Percentiles rank a stretch among this genome's conserved stretches.
Evolutionary conservation across 2,888 invertebrate genomes (phyloP).

Genomic region (Patella caerulea): DNA sequence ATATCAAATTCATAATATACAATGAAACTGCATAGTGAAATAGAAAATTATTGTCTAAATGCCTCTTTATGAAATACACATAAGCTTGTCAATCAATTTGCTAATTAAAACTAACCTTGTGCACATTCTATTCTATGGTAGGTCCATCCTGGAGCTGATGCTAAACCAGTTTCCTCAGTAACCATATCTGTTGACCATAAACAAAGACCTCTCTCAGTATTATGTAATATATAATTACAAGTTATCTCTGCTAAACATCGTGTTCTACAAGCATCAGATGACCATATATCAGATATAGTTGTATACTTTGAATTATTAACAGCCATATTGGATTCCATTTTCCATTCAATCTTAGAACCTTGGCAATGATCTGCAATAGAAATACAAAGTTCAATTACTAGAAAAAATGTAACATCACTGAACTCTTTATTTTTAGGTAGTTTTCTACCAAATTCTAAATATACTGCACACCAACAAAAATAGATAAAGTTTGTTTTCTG

Average conservation of each 20-base stretch:
- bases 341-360: slow-evolving; percentile 26
- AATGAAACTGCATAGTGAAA: too few relatives aligned
- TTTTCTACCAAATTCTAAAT: too few relatives aligned
- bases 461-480: too few relatives aligned
- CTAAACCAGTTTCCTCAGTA: slow-evolving; percentile 1
- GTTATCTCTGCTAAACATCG: slow-evolving; percentile 28
- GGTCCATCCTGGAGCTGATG: slow-evolving; percentile 23
- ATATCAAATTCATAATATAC: too few relatives aligned
- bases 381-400: background rate
- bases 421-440: background rate
- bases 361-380: slow-evolving; percentile 31
- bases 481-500: too few relatives aligned
- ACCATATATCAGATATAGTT: slow-evolving; percentile 36
- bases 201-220: slow-evolving; percentile 37
- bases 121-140: slow-evolving; percentile 20
- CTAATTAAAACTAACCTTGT: slow-evolving; percentile 11
- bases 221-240: slow-evolving; percentile 40
- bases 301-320: slow-evolving; percentile 14
- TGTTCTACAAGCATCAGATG: slow-evolving; percentile 32
- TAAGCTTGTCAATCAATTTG: too few relatives aligned
- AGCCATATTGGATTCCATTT: slow-evolving; percentile 16
- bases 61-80: too few relatives aligned
- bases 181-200: slow-evolving; percentile 24
- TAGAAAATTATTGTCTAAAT: too few relatives aligned
- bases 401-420: background rate